phyloP scores from a whole-genome alignment of 1,140 invertebrate species.

The Bathynomus jamesi region DNA sequence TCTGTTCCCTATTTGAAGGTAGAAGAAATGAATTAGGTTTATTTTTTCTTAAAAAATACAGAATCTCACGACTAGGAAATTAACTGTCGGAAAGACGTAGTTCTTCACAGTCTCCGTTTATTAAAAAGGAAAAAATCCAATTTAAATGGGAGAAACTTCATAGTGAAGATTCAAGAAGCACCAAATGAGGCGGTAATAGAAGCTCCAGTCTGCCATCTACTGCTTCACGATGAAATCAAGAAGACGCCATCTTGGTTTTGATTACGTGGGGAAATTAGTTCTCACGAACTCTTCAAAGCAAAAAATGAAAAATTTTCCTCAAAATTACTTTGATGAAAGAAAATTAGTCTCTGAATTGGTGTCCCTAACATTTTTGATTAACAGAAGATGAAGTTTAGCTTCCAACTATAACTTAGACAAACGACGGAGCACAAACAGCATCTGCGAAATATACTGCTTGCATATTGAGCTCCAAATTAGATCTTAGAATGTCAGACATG shows the following conservation, averaged over 20 bases:
- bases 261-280: slow-evolving; percentile 33
- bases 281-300: slow-evolving; percentile 5
- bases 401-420: too few species aligned
- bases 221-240: slow-evolving; percentile 17
- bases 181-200: not conserved
- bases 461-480: too few species aligned
- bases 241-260: slow-evolving; percentile 26
- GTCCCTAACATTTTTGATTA: not conserved
- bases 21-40: too few species aligned
- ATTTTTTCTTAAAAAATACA: not conserved
- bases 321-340: not conserved
- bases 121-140: not conserved
- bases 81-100: not conserved
- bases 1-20: too few species aligned
- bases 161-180: not conserved
- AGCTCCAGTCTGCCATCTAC: not conserved
- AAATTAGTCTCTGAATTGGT: not conserved
- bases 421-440: too few species aligned
- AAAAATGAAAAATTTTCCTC: not conserved
- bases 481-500: too few species aligned
- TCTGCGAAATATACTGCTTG: too few species aligned
- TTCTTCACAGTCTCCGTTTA: not conserved
- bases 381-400: not conserved
- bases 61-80: not conserved
- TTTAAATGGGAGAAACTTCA: not conserved